Evolutionary conservation across 2,888 invertebrate species (phyloP), one percentile per base, ranked within the genome.

Genomic region (Kuschelorhynchus macadamiae): DNA sequence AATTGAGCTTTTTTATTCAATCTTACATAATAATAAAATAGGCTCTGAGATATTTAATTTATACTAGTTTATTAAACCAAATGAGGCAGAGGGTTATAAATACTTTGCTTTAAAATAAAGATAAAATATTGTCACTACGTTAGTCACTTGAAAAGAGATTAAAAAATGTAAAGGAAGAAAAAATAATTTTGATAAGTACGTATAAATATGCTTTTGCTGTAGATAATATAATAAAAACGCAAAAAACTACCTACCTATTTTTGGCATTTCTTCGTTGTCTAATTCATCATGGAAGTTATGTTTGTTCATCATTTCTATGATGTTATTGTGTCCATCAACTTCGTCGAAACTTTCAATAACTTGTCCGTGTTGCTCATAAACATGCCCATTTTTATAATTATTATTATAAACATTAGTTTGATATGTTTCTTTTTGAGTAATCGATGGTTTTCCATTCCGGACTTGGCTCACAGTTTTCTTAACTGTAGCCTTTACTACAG

Each of bases 231-330:
- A n/a, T n/a, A n/a, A n/a, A n/a, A n/a, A n/a, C n/a, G n/a, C n/a
- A n/a, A n/a, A n/a, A n/a, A n/a, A n/a, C n/a, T 49, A 47, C 42
- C 36, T 32, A 70, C 70, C 65, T 50, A 70, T 70, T 61, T 66
- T 49, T 1, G 85, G 84, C 77, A 86, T 82, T 71, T 83, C 80
- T 68, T 86, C 86, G 72, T 83, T 82, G 55, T 85, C 86, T 63
- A 85, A 76, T 72, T 80, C 81, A 63, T 83, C 84, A 60, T 78
- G 77, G 16, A 83, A 73, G 53, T 81, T 83, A 56, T 84, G 83
- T 67, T 83, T 81, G 67, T 84, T 84, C 79, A 84, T 80, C 75
- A 83, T 81, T 52, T 80, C 81, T 36, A 86, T 83, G 69, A 85
- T 77, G 50, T 72, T 71, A 25, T 72, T 70, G 16, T 72, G 66